Conservation (phyloP, 1,140 invertebrate species). For the Bombus ignitus region DNA sequence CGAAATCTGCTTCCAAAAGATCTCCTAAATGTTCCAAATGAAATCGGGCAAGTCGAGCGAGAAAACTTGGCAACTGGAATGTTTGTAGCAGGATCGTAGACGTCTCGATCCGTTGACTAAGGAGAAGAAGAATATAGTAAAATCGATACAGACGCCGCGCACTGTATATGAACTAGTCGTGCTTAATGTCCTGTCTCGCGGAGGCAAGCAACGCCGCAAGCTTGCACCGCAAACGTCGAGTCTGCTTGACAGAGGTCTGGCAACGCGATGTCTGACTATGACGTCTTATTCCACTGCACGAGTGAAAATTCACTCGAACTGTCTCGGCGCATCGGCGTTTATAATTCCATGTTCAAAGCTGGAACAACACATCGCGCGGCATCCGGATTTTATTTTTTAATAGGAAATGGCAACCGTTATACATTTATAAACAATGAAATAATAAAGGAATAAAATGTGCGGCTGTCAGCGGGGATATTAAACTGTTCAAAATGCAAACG, state of each 20-base stretch:
- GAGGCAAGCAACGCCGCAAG: not conserved
- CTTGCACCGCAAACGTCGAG: conserved; percentile 16
- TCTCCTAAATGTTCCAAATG: not conserved
- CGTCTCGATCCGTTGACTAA: no score
- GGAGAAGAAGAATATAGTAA: no score
- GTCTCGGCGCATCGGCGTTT: not conserved
- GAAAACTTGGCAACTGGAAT: not conserved
- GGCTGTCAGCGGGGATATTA: not conserved
- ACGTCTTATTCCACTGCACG: not conserved
- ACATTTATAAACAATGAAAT: not conserved
- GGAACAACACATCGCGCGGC: not conserved
- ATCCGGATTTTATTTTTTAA: not conserved
- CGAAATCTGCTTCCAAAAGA: not conserved
- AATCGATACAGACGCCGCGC: not conserved
- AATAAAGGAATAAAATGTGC: not conserved
- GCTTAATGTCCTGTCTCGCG: not conserved
- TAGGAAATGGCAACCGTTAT: not conserved
- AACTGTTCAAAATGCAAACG: conserved; percentile 7
- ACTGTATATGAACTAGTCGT: not conserved
- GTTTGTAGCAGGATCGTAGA: no score
- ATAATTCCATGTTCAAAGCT: no score
- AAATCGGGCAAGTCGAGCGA: not conserved
- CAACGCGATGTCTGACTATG: conserved; percentile 23
- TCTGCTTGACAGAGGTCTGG: not conserved
- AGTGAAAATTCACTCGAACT: not conserved